Evolutionary conservation across 2,113 vertebrate species (phyloP).

Genomic region (Lepisosteus oculatus): DNA sequence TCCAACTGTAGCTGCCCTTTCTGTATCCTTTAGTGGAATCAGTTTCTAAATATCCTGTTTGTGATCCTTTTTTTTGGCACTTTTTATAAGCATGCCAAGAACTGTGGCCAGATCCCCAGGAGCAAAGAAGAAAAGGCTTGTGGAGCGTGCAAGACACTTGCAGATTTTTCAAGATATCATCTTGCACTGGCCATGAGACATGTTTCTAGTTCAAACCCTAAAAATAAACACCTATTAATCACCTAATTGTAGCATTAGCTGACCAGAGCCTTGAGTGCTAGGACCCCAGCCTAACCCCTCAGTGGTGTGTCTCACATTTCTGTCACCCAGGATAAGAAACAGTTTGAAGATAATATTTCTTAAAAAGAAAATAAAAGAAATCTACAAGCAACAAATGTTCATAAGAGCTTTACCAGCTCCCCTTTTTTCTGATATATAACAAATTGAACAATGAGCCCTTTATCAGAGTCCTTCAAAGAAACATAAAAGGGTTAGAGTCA

Average conservation of each 20-base stretch:
- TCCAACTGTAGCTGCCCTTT: conserved; percentile 35
- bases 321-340: conserved; percentile 61
- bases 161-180: conserved; percentile 63
- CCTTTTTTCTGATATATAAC: conserved; percentile 57
- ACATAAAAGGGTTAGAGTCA: neutral
- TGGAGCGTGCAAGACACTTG: conserved; percentile 57
- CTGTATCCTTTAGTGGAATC: conserved; percentile 20
- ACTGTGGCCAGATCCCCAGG: conserved; percentile 49
- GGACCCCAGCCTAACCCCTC: conserved; percentile 49
- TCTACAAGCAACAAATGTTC: conserved; percentile 64
- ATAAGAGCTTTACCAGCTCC: conserved; percentile 57
- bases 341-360: conserved; percentile 59
- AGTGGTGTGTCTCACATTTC: conserved; percentile 53
- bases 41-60: conserved; percentile 58
- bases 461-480: conserved; percentile 46
- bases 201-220: conserved; percentile 67
- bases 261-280: conserved; percentile 55
- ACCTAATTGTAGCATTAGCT: conserved; percentile 61
- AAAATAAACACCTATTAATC: conserved; percentile 82
- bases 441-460: conserved; percentile 52
- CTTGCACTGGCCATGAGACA: conserved; percentile 60
- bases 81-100: conserved; percentile 41
- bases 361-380: conserved; percentile 45
- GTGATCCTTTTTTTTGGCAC: conserved; percentile 37
- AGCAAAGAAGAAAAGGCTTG: conserved; percentile 38